Conservation (phyloP, 2,113 vertebrate genomes). For the Oreochromis niloticus region DNA sequence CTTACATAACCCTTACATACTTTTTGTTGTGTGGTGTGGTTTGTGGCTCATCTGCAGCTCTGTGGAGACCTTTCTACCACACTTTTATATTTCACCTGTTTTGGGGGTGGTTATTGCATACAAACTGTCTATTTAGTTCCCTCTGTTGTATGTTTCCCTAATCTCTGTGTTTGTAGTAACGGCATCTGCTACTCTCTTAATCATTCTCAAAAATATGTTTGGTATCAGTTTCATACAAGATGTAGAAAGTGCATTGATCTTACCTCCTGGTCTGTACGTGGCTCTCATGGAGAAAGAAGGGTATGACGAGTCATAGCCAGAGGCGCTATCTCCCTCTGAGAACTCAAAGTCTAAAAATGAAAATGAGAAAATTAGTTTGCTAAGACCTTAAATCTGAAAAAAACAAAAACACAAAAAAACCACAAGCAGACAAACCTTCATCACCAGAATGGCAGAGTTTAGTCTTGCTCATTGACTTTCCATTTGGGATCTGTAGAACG, state of each 20-base stretch:
- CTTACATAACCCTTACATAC: neutral
- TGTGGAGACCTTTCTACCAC: neutral
- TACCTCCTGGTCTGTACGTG: slow-evolving; percentile 68
- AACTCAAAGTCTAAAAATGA: slow-evolving; percentile 75
- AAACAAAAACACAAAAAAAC: rapidly evolving
- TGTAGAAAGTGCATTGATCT: neutral
- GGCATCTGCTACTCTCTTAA: neutral
- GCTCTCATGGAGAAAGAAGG: slow-evolving; percentile 65
- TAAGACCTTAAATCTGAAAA: neutral
- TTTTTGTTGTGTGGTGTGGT: neutral
- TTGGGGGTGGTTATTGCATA: neutral
- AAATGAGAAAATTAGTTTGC: neutral
- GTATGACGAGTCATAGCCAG: slow-evolving; percentile 70
- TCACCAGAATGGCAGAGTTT: slow-evolving; percentile 50
- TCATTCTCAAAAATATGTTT: neutral
- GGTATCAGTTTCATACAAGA: neutral
- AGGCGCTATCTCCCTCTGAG: slow-evolving; percentile 78
- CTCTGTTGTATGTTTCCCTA: neutral
- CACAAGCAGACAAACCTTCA: slow-evolving; percentile 49
- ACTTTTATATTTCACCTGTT: neutral
- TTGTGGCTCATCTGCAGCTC: neutral
- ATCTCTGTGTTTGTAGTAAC: neutral
- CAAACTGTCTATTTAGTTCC: neutral
- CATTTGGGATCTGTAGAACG: slow-evolving; percentile 53
- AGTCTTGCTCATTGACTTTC: slow-evolving; percentile 33